Evolutionary conservation across 2,888 invertebrate species (phyloP), one percentile per base, ranked within the genome.

Genomic region (Acrobasis suavella): DNA sequence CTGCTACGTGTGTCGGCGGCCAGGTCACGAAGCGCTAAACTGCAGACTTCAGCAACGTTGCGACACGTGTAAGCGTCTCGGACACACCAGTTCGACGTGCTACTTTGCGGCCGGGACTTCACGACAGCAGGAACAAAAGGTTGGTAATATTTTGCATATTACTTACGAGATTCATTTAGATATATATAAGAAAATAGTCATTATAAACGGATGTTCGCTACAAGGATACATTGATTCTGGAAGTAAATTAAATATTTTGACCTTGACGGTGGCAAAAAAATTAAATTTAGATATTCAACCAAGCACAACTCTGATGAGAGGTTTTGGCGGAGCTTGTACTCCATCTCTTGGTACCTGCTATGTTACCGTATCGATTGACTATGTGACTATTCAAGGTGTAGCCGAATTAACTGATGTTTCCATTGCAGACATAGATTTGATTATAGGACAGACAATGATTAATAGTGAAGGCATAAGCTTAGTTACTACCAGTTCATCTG

Each of bases 1-100:
- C 3, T 70, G 71, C 64, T 72, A 65, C 65, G 50, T 14, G 1
- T 71, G 71, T 49, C 65, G 70, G 0, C 16, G 56, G 9, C 37
- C 54, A 5, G 71, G 69, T 1, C 70, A 72, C 42, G 66, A 67
- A 37, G 66, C 69, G 1, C 55, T 62, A 38, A 10, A 39, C 39
- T 39, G 39, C 39, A 39, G 39, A 39, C 39, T 39, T 8, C 39
- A 39, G 10, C 39, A 50, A 50, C 62, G 60, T 49, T 72, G n/a
- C n/a, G 65, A 67, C 39, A 10, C 9, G 39, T 39, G 39, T 39
- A 39, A 39, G 10, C 39, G 39, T 7, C 39, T 9, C 1, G 68
- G 70, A 7, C 72, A 71, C 54, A 63, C 64, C 2, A 14, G 68
- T 0, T 58, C 65, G 0, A 60, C 54, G 7, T 71, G 71, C 63